Evolutionary conservation across 2,113 vertebrate species (phyloP), one percentile per base, ranked within the genome.

Genomic region (Podarcis muralis): DNA sequence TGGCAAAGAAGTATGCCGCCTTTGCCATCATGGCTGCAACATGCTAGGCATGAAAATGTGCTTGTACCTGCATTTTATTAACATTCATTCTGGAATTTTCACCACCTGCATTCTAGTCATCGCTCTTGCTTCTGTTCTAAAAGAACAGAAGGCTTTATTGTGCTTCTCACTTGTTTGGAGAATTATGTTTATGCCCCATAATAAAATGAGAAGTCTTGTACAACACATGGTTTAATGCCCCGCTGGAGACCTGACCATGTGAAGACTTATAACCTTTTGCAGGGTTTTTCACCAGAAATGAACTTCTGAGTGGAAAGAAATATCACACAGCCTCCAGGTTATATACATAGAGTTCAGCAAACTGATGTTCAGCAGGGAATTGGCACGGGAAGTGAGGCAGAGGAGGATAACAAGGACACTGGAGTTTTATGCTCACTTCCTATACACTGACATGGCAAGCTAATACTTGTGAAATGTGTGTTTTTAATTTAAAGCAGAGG

Each of bases 161-260:
- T 77, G 88, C 75, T 88, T 91, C 88, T 87, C 81, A 72, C 83
- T 53, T 93, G 88, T 83, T 86, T 87, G 83, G 89, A 93, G 81
- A 91, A 88, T 83, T 80, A 48, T 90, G 91, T 90, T 94, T 92
- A 93, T 87, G 90, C 75, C 81, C 88, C 78, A 81, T 87, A 94
- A 91, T 93, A 93, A 93, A 93, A 92, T 62, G 59, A 20, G 5
- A 62, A 2, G 8, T 89, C 89, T 93, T 92, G 72, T 87, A 84
- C 81, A 89, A 88, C 62, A 84, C 20, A 68, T 79, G 87, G 84
- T 88, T 93, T 94, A 92, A 88, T 69, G 83, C 89, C 92, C 92
- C 88, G 43, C 91, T 92, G 93, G 87, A 76, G 72, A 86, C 88
- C 77, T 86, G 90, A 91, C 90, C 5, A 84, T 1, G n/a, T n/a